Evolutionary conservation across 1,140 invertebrate genomes (phyloP).

Genomic region (Pachyrhynchus sulphureomaculatus): DNA sequence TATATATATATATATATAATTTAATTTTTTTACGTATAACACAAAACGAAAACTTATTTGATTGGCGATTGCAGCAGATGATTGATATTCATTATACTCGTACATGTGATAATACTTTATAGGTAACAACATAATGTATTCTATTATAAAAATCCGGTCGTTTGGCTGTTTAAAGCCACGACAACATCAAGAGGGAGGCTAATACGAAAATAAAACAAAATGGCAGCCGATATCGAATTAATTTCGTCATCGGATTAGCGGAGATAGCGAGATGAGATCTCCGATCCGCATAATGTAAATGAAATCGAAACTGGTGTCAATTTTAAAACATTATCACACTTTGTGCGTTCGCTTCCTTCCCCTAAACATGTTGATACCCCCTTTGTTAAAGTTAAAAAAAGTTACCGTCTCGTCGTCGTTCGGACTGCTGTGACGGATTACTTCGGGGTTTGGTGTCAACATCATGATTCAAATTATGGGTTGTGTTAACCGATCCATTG

Average conservation of each 20-base stretch:
- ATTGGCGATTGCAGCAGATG: too few relatives aligned
- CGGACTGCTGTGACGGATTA: constrained; percentile 49
- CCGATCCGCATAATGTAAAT: constrained; percentile 47
- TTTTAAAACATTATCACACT: constrained; percentile 48
- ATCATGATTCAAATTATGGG: constrained; percentile 49
- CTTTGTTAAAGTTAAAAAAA: constrained; percentile 45
- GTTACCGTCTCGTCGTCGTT: constrained; percentile 35
- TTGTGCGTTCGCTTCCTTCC: constrained; percentile 28
- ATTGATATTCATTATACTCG: too few relatives aligned
- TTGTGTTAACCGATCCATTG: constrained; percentile 38
- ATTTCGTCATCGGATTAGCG: constrained; percentile 42
- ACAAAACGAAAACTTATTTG: too few relatives aligned
- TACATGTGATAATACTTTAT: too few relatives aligned
- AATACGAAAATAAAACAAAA: constrained; percentile 21
- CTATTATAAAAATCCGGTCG: too few relatives aligned
- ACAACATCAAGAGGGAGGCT: neutral
- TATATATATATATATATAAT: too few relatives aligned
- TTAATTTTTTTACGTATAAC: too few relatives aligned
- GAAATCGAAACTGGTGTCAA: constrained; percentile 49
- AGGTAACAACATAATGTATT: too few relatives aligned
- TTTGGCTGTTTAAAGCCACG: too few relatives aligned
- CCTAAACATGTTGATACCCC: constrained; percentile 19
- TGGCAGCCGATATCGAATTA: constrained; percentile 44
- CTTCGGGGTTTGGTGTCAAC: constrained; percentile 49
- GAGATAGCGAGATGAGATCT: constrained; percentile 44